Evolutionary conservation across 2,113 vertebrate species (phyloP), one percentile per base, ranked within the genome.

Genomic region (Leptodactylus fuscus): DNA sequence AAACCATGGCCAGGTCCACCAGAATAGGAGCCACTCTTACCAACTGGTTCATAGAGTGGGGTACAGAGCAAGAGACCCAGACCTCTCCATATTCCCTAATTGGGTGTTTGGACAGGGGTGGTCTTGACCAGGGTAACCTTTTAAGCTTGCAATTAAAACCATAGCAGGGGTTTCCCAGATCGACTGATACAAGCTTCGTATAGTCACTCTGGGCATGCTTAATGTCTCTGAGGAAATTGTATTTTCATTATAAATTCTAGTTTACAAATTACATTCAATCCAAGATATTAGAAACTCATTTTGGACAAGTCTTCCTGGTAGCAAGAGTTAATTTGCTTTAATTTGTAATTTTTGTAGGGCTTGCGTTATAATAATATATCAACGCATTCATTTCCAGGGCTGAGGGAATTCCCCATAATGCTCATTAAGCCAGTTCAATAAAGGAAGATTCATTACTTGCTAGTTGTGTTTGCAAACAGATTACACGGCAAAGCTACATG

Each of bases 391-490:
- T 67, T 67, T 73, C 13, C 67, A 78, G 58, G 74, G 73, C 55
- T 13, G 20, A 65, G 44, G 58, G 82, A 77, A 85, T 85, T 77
- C 58, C 44, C 73, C 20, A 44, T 77, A 62, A 85, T 76, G 20
- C 58, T 77, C 82, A 77, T 85, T 77, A 85, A 85, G 36, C 58
- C 44, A 7, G 38, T 85, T 77, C 74, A 76, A 77, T 76, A 67
- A 77, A 67, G 58, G 55, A 77, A 85, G 73, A 77, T 85, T 62
- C 27, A 77, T 76, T 62, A 71, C 73, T 67, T 62, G 11, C 58
- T 51, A 65, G 55, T 65, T 77, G 58, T 85, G 71, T 85, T 85
- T 85, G 74, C 58, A 67, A 85, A 85, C 73, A 75, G 71, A 85
- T 85, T 85, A 85, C 62, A 49, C 58, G 49, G 73, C 55, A 67